Percentiles rank a stretch among this genome's conserved stretches.
Conservation (phyloP, 2,888 invertebrate species). For the Eurois occulta region DNA sequence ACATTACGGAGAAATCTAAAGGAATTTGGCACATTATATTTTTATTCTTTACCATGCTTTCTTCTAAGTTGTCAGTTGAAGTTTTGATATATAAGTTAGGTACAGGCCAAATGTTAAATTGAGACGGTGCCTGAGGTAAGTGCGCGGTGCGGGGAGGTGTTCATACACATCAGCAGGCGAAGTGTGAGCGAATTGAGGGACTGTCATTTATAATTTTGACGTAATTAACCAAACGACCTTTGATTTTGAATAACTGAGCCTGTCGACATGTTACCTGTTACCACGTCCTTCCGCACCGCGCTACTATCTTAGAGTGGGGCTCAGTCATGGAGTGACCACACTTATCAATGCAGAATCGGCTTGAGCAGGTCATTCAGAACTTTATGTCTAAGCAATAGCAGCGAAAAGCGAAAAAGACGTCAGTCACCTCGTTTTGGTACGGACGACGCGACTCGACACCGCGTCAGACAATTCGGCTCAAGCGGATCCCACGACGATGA, state of each 20-base stretch:
- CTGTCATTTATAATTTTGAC: background rate
- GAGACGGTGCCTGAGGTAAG: background rate
- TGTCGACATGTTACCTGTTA: background rate
- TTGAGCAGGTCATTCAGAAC: background rate
- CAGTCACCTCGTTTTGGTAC: background rate
- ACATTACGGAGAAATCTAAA: conserved; percentile 64
- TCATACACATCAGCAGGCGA: background rate
- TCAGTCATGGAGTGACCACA: background rate
- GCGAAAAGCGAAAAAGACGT: background rate
- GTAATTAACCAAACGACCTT: background rate
- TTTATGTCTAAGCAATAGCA: background rate
- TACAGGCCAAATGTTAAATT: background rate
- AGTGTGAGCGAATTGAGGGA: background rate
- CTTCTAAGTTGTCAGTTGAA: conserved; percentile 23
- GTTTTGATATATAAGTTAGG: background rate
- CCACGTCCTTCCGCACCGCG: background rate
- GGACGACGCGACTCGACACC: background rate
- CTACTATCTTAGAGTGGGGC: background rate
- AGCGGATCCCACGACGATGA: background rate
- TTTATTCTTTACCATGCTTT: conserved; percentile 28
- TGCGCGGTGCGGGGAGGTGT: background rate
- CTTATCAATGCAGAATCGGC: background rate
- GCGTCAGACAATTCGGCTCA: background rate
- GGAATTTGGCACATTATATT: conserved; percentile 73
- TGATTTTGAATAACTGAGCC: background rate